These are phyloP conservation scores for Callinectes sapidus DNA, from an alignment of 2,888 invertebrate species.

Conservation along the genomic window DNA sequence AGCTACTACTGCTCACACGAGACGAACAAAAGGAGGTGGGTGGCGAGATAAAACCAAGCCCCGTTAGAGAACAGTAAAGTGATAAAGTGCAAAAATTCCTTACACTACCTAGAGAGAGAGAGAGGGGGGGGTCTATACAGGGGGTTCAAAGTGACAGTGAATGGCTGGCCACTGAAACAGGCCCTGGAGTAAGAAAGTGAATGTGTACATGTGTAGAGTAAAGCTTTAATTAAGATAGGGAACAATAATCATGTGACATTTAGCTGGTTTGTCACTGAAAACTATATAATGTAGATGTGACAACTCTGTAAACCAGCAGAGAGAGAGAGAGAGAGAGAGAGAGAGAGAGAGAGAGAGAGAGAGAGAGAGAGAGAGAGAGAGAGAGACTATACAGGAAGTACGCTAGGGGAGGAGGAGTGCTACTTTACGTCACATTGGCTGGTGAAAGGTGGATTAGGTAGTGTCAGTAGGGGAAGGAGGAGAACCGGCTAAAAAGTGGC, in stretches of 20 bases:
- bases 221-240: too few relatives aligned
- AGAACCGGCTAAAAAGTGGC: constrained; percentile 13
- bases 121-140: background rate
- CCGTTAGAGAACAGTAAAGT: background rate
- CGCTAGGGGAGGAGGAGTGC: background rate
- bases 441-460: background rate
- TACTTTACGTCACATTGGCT: background rate
- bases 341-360: background rate
- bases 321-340: background rate
- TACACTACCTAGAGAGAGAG: background rate
- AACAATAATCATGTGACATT: too few relatives aligned
- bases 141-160: too few relatives aligned
- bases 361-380: background rate
- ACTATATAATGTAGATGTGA: too few relatives aligned
- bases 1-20: background rate
- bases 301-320: too few relatives aligned
- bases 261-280: too few relatives aligned
- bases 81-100: background rate
- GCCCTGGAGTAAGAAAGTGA: too few relatives aligned
- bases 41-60: background rate
- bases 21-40: background rate
- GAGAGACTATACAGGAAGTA: background rate
- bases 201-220: too few relatives aligned
- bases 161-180: too few relatives aligned
- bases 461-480: too few relatives aligned